Conservation (phyloP, 1,140 invertebrate genomes). For the Drosophila equinoxialis region DNA sequence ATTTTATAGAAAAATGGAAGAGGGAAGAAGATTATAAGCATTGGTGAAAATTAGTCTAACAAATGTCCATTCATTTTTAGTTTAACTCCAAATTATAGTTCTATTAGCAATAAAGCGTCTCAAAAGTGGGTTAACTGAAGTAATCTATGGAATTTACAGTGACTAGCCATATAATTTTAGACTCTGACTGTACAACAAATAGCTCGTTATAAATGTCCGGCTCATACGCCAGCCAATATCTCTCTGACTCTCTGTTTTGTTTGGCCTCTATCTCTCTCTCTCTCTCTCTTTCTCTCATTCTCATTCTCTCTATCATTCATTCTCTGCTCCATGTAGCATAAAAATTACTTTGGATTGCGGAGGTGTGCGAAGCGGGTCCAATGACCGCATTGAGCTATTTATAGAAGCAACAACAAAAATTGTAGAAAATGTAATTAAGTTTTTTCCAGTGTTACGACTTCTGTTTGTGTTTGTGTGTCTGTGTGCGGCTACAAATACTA, state of each 20-base stretch:
- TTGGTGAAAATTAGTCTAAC: too few species aligned
- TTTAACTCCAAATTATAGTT: too few species aligned
- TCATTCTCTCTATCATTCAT: slow-evolving; percentile 16
- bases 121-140: too few species aligned
- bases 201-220: slow-evolving; percentile 16
- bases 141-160: not conserved
- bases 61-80: too few species aligned
- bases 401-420: slow-evolving; percentile 58
- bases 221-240: slow-evolving; percentile 11
- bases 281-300: not conserved
- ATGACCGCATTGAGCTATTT: slow-evolving; percentile 79
- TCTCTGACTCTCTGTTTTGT: not conserved
- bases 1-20: too few species aligned
- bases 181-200: slow-evolving; percentile 43
- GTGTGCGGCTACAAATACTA: not conserved
- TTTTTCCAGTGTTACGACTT: slow-evolving; percentile 37
- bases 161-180: slow-evolving; percentile 20
- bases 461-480: not conserved
- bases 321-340: slow-evolving; percentile 54
- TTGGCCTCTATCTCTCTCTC: slow-evolving; percentile 7
- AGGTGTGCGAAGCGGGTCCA: slow-evolving; percentile 60
- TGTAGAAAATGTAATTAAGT: slow-evolving; percentile 75
- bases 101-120: too few species aligned
- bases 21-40: too few species aligned
- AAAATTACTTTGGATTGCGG: slow-evolving; percentile 51